Conservation (phyloP, 1,140 invertebrate genomes). For the Trachymyrmex septentrionalis region DNA sequence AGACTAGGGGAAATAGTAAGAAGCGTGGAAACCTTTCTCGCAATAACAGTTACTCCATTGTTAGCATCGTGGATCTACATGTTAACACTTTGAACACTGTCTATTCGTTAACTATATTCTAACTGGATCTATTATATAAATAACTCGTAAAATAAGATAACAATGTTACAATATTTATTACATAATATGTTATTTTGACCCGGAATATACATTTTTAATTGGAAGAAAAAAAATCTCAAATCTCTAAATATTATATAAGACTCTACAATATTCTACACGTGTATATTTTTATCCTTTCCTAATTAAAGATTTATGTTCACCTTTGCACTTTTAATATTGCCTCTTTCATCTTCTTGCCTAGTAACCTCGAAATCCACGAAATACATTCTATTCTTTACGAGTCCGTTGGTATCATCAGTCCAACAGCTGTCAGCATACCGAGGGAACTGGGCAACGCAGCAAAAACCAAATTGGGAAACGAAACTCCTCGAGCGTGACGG, state of each 20-base stretch:
- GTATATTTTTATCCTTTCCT: background rate
- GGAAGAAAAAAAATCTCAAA: background rate
- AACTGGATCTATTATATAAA: background rate
- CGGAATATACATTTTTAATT: background rate
- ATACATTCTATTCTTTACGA: slow-evolving; percentile 43
- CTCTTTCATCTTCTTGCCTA: slow-evolving; percentile 27
- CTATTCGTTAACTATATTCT: slow-evolving; percentile 65
- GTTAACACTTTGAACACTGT: slow-evolving; percentile 73
- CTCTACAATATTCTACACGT: background rate
- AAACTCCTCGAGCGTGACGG: slow-evolving; percentile 65
- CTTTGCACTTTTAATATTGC: background rate
- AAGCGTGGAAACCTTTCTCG: slow-evolving; percentile 76
- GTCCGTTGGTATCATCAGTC: slow-evolving; percentile 62
- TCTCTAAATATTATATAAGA: background rate
- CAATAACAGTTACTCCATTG: slow-evolving; percentile 78
- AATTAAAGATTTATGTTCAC: background rate
- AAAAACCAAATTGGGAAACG: slow-evolving; percentile 73
- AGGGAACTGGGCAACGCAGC: slow-evolving; percentile 63
- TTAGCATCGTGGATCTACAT: slow-evolving; percentile 65
- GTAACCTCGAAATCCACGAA: slow-evolving; percentile 53
- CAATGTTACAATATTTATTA: background rate
- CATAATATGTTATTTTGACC: background rate
- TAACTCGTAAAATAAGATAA: slow-evolving; percentile 32
- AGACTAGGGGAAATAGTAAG: slow-evolving; percentile 59
- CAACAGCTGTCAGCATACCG: slow-evolving; percentile 65